A percentile compares a stretch with the other conserved stretches of the same genome.
Conservation (phyloP, 2,113 vertebrate species). For the Trogon melanurus region DNA sequence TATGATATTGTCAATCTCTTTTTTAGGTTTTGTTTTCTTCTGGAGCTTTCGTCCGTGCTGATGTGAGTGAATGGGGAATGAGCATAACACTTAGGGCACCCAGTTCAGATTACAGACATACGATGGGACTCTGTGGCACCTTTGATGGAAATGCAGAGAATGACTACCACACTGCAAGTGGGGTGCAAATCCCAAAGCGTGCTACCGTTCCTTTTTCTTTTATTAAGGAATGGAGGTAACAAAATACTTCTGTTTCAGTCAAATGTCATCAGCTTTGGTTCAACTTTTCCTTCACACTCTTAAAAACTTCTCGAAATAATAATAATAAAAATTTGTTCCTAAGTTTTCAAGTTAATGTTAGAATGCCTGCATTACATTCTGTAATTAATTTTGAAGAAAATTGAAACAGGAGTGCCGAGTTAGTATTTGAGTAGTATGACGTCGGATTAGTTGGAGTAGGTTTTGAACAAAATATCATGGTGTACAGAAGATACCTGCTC, state of each 20-base stretch:
- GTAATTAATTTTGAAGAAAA: neutral
- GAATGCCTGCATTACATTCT: neutral
- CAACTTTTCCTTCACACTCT: neutral
- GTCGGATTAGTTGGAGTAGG: neutral
- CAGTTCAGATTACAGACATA: constrained; percentile 81
- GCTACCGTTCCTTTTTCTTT: constrained; percentile 72
- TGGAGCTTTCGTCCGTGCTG: constrained; percentile 87
- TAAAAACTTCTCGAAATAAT: neutral
- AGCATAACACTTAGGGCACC: constrained; percentile 87
- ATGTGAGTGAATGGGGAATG: constrained; percentile 90
- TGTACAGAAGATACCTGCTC: neutral
- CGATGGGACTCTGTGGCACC: constrained; percentile 88
- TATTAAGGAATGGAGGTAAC: constrained; percentile 88
- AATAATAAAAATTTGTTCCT: neutral
- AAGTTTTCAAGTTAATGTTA: neutral
- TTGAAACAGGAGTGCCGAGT: neutral
- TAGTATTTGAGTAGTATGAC: neutral
- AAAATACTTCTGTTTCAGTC: constrained; percentile 3
- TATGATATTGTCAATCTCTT: neutral
- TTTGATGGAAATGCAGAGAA: constrained; percentile 85
- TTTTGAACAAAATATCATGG: neutral
- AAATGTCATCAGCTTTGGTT: neutral
- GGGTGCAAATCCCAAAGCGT: constrained; percentile 56
- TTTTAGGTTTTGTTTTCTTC: constrained; percentile 86
- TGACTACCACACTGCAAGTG: constrained; percentile 82